Evolutionary conservation across 2,797 vertebrate species (phyloP), one percentile per base, ranked within the genome.

Genomic region (Myripristis jacobus): DNA sequence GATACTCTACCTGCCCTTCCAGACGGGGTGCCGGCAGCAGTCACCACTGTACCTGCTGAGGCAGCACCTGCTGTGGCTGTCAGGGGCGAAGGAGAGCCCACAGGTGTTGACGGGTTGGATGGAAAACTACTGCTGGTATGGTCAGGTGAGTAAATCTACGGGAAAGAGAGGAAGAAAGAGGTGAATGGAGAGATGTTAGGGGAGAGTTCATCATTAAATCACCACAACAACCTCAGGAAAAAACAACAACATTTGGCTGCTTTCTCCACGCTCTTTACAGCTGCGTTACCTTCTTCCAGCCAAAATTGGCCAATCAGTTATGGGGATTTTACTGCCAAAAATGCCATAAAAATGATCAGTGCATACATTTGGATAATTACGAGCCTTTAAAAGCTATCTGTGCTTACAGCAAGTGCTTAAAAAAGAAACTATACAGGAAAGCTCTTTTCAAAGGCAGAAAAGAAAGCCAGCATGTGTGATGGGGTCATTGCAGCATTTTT

Each of bases 121-220:
- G 98, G 97, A 86, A 98, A 99, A 93, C 98, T 99, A 91, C 96
- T 99, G 95, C 96, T 99, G 78, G 97, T 99, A 89, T 98, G 98
- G 92, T 99, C 98, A 89, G 98, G 98, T 85, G 98, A 99, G 94
- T 99, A 99, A 95, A 99, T 99, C 97, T 99, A 93, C 53, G 48
- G 61, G 65, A 59, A 75, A 68, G 89, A 91, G 91, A 83, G 56
- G 18, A 73, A 72, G 7, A 70, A 19, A 62, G 1, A 34, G 9
- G 29, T 24, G 36, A n/a, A 62, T 18, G 31, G 36, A 38, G 29
- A 48, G 54, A 75, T 24, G 82, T 77, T 73, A 59, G 78, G 21
- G 27, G 1, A 9, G n/a, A 43, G n/a, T 3, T 1, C 2, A 59
- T 86, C 54, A 88, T 60, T 67, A 85, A 44, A 58, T 69, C 53